Percentiles rank a stretch among this genome's conserved stretches.
Evolutionary conservation across 2,888 invertebrate species (phyloP).

Genomic region (Nomada fucata): DNA sequence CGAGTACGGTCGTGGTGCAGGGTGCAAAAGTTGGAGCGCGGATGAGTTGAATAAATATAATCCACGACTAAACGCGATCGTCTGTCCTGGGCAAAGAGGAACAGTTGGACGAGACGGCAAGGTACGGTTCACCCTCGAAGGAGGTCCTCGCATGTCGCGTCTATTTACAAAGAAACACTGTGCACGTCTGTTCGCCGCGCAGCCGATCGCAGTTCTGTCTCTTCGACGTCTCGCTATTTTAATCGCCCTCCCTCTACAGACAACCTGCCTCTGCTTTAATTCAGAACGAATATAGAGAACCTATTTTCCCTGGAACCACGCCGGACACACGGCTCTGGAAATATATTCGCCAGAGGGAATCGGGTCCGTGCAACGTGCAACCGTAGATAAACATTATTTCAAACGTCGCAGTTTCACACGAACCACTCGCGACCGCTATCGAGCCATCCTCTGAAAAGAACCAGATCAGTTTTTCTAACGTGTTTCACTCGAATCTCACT

Average conservation of each 20-base stretch:
- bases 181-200: conserved; percentile 25
- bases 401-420: background rate
- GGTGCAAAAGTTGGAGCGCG: background rate
- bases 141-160: conserved; percentile 61
- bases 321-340: background rate
- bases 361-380: no score
- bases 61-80: conserved; percentile 3
- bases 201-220: conserved; percentile 32
- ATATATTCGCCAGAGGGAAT: no score
- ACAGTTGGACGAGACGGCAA: conserved; percentile 42
- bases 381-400: background rate
- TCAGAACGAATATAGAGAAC: background rate
- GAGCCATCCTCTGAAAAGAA: background rate
- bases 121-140: conserved; percentile 60
- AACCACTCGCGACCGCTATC: background rate
- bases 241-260: background rate
- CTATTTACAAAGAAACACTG: conserved; percentile 62
- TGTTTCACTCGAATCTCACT: conserved; percentile 11
- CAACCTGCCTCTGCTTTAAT: background rate
- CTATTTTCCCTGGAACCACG: background rate
- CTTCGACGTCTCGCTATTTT: conserved; percentile 36
- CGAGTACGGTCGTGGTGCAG: background rate
- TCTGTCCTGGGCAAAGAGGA: conserved; percentile 23
- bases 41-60: background rate
- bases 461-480: conserved; percentile 20